These are phyloP conservation scores for Mesoligia furuncula DNA, from an alignment of 2,888 invertebrate genomes.

Conservation along the genomic window DNA sequence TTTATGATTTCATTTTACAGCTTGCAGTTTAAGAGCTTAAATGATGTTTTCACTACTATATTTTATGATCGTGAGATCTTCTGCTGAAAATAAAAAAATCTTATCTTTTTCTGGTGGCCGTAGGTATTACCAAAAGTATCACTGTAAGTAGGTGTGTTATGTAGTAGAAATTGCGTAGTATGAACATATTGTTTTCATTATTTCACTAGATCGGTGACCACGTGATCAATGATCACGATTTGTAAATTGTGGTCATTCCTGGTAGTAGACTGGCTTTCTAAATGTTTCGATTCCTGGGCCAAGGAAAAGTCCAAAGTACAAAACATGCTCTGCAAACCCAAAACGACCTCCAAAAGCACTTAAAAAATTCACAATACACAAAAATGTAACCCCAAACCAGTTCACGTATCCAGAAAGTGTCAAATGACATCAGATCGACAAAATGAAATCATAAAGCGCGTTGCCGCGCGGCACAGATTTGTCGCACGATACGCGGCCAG, in stretches of 20 bases:
- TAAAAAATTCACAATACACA: slow-evolving; percentile 35
- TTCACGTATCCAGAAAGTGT: slow-evolving; percentile 70
- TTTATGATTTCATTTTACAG: slow-evolving; percentile 30
- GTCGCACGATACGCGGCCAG: slow-evolving; percentile 75
- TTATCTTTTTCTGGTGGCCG: neutral
- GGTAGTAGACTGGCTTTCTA: neutral
- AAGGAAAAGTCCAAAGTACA: neutral
- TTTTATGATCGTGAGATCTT: neutral
- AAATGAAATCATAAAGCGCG: slow-evolving; percentile 82
- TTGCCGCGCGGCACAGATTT: slow-evolving; percentile 73
- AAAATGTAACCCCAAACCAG: slow-evolving; percentile 48
- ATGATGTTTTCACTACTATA: slow-evolving; percentile 5
- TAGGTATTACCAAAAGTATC: neutral
- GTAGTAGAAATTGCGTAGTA: neutral
- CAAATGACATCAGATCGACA: slow-evolving; percentile 75
- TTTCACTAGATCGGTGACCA: no score
- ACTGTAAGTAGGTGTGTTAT: neutral
- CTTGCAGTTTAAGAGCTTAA: neutral
- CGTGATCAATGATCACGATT: no score
- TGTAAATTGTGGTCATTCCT: neutral
- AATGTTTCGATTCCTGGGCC: neutral
- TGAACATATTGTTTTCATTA: neutral
- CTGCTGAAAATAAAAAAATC: neutral
- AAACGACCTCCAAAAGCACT: neutral
- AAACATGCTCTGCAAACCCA: neutral